These are phyloP conservation scores for Bos taurus DNA, from an alignment of 2,113 vertebrate genomes.

Conservation along the genomic window DNA sequence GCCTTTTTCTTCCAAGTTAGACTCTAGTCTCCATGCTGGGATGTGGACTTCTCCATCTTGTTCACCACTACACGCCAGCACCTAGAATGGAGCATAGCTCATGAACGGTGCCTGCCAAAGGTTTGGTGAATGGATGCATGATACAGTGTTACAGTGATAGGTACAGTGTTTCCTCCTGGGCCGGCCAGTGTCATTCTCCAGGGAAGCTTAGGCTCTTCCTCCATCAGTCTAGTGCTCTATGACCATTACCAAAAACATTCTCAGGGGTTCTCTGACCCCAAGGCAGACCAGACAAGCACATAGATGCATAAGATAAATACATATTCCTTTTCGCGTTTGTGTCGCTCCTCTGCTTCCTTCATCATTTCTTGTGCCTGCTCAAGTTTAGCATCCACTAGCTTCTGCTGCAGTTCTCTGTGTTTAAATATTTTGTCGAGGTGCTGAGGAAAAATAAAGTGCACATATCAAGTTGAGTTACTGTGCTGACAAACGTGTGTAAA, in stretches of 20 bases:
- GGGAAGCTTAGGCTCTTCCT: not conserved
- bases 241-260: not conserved
- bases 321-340: constrained; percentile 96
- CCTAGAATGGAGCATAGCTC: not conserved
- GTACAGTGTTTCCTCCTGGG: not conserved
- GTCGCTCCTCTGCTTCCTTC: constrained; percentile 88
- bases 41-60: not conserved
- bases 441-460: constrained; percentile 77
- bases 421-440: constrained; percentile 95
- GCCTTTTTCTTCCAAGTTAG: not conserved
- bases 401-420: constrained; percentile 93
- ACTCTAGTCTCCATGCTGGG: not conserved
- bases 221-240: not conserved
- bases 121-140: not conserved
- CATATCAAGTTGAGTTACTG: not conserved
- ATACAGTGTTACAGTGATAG: not conserved
- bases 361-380: constrained; percentile 91
- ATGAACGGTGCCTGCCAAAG: not conserved
- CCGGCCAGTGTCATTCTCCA: not conserved
- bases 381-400: constrained; percentile 93
- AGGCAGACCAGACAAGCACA: not conserved
- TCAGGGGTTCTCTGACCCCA: not conserved
- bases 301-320: constrained; percentile 79
- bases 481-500: not conserved
- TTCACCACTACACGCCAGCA: not conserved